Base-by-base conservation (phyloP, 2,888 invertebrate genomes). In the Empis stercorea region DNA sequence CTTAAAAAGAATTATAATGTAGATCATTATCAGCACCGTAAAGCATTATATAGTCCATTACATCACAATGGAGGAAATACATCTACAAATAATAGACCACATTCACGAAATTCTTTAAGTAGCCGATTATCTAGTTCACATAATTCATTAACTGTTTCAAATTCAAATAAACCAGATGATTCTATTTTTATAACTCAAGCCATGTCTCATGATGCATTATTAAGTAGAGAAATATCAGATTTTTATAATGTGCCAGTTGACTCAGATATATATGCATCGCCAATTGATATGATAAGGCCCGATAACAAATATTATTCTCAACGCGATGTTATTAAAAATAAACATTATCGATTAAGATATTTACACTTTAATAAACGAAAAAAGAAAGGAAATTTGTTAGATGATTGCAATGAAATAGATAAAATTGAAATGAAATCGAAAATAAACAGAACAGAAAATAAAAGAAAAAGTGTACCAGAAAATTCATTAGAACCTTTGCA, bases 191-290 rank as follows among this genome's bases (percentile, higher is more conserved):
- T 88, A 54, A 88, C 87, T 1, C 87, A 87, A 61, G 88, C 88
- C 30, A 87, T 88, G 73, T 88, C 87, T 1, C 88, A 88, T 61
- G 88, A 88, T 61, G 83, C 86, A 3, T 71, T 88, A 34, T 76
- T 80, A 52, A 78, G 81, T n/a, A 79, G 81, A 52, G 84, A 85
- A 61, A 87, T 87, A 50, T 80, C 80, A 34, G 87, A 87, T 65
- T 80, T 88, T 75, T 88, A 88, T 65, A 88, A 87, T 70, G 88
- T 88, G 50, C 88, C 88, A 53, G 84, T 87, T 57, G 88, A 88
- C 62, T 87, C 87, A 57, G 88, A 88, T 65, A 84, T 88, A 55
- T 89, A 89, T 63, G 85, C 88, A 13, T 81, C 88, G 50, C 88
- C 88, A 36, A 79, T 88, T 51, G 88, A 89, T 66, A 83, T 84